Evolutionary conservation across 2,113 vertebrate genomes (phyloP).

Genomic region (Brachyhypopomus occidentalis): DNA sequence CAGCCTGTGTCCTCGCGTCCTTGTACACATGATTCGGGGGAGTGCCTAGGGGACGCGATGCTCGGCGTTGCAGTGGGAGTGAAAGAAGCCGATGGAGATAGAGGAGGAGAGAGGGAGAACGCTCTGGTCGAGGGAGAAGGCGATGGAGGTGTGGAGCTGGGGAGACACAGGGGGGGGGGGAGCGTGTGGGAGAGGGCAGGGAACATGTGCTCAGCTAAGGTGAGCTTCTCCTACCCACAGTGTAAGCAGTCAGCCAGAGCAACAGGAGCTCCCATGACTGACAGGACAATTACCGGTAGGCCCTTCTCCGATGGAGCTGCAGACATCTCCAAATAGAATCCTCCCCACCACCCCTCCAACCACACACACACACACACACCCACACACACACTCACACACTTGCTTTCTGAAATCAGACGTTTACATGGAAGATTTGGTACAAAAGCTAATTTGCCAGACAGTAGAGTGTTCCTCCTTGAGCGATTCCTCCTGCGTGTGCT

Average conservation of each 20-base stretch:
- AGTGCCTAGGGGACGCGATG: neutral
- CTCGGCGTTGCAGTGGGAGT: neutral
- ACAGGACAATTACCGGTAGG: constrained; percentile 83
- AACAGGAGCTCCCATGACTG: constrained; percentile 74
- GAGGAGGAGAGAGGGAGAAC: constrained; percentile 1
- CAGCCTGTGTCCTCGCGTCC: neutral
- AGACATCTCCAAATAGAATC: constrained; percentile 81
- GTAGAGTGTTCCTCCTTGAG: constrained; percentile 52
- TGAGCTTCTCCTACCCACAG: constrained; percentile 56
- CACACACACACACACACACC: too few species aligned
- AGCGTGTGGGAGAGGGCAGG: constrained; percentile 31
- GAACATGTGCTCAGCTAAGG: constrained; percentile 53
- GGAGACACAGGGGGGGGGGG: neutral
- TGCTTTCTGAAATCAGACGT: constrained; percentile 72
- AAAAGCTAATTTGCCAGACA: constrained; percentile 61
- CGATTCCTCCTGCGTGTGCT: constrained; percentile 41
- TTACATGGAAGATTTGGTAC: constrained; percentile 72
- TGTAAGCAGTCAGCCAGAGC: constrained; percentile 73
- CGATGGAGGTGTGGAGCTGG: constrained; percentile 37
- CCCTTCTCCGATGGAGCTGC: constrained; percentile 72
- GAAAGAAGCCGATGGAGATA: neutral
- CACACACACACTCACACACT: too few species aligned
- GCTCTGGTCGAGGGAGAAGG: constrained; percentile 4
- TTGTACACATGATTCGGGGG: neutral
- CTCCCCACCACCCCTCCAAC: constrained; percentile 54